Conservation (phyloP, 2,888 invertebrate genomes). For the Drosophila buzzatii region DNA sequence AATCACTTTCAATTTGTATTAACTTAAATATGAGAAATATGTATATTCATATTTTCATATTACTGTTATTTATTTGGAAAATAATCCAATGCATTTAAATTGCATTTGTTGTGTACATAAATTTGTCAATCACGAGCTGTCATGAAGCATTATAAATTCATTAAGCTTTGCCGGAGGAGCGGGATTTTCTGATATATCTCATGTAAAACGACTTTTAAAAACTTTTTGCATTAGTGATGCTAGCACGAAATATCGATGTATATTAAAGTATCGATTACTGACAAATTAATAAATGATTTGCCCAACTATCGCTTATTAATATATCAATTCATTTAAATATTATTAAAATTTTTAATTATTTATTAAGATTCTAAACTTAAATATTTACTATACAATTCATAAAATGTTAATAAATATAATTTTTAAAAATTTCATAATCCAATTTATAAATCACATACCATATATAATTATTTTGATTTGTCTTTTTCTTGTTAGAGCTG, state of each 20-base stretch:
- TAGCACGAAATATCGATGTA: neutral
- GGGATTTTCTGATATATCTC: no score
- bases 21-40: no score
- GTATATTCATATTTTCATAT: no score
- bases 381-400: neutral
- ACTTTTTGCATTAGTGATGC: neutral
- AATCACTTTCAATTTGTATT: neutral
- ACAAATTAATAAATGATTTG: neutral
- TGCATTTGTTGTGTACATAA: neutral
- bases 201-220: neutral
- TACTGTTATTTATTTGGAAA: no score
- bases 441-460: no score
- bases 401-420: no score
- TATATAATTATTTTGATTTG: no score
- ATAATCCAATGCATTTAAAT: slow-evolving; percentile 10
- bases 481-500: no score
- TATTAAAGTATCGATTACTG: neutral
- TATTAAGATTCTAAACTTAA: neutral
- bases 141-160: no score
- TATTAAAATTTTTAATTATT: neutral
- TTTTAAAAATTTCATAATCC: no score
- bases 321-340: neutral
- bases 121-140: no score
- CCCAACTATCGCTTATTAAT: neutral
- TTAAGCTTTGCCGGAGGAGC: no score